Conservation (phyloP, 1,140 invertebrate genomes). For the Pseudomyrmex concolor region DNA sequence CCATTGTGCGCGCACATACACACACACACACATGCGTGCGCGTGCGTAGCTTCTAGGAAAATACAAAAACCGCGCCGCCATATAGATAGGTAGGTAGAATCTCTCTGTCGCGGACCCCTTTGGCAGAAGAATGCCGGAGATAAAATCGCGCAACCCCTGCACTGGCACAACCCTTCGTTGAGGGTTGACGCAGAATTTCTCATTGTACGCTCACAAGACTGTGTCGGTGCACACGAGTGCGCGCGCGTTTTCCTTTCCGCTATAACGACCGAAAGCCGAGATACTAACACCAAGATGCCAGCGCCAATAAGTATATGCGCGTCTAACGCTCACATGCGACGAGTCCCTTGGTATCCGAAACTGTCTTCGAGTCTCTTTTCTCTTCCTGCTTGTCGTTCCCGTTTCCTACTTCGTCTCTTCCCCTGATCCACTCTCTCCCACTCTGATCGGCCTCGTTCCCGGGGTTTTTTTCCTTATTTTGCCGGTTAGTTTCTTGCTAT, state of each 20-base stretch:
- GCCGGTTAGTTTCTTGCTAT: slow-evolving; percentile 68
- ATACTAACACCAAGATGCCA: slow-evolving; percentile 7
- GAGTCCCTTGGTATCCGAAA: slow-evolving; percentile 32
- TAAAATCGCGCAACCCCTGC: slow-evolving; percentile 76
- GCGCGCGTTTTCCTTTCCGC: background rate
- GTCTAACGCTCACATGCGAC: background rate
- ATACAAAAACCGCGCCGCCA: slow-evolving; percentile 35
- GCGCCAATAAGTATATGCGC: slow-evolving; percentile 32
- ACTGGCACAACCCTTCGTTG: slow-evolving; percentile 48
- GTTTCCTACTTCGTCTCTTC: slow-evolving; percentile 27
- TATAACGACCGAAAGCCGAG: slow-evolving; percentile 21
- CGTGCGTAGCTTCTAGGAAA: background rate
- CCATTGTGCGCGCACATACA: slow-evolving; percentile 45
- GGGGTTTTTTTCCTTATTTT: slow-evolving; percentile 27
- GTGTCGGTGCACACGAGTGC: slow-evolving; percentile 3
- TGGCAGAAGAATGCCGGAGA: slow-evolving; percentile 73
- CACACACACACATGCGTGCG: background rate
- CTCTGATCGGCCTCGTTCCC: slow-evolving; percentile 28
- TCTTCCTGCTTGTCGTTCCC: slow-evolving; percentile 44
- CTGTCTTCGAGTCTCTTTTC: slow-evolving; percentile 28
- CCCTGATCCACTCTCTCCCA: slow-evolving; percentile 22
- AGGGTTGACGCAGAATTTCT: slow-evolving; percentile 28
- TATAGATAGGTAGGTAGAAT: slow-evolving; percentile 36
- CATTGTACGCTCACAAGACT: slow-evolving; percentile 17
- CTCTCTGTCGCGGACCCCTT: slow-evolving; percentile 62